These are phyloP conservation scores for Pseudorhiza aurosa DNA, from an alignment of 30 jellyfish, hydroid and myxozoan genomes.

Conservation along the genomic window DNA sequence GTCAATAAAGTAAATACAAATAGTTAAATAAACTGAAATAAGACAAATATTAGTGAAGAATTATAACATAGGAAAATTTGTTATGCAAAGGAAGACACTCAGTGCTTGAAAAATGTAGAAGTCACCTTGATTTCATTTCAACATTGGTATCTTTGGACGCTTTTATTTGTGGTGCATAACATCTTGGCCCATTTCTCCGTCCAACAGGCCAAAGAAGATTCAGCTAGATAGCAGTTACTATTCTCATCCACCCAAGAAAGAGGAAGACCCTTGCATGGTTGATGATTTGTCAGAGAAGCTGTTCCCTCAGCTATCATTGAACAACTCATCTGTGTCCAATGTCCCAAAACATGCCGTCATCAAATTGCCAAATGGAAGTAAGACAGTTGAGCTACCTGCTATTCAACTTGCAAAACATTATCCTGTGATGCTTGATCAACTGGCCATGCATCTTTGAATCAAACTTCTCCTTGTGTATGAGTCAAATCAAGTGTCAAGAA, in stretches of 20 bases:
- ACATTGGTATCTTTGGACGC: too few species aligned
- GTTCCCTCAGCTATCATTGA: constrained; percentile 82
- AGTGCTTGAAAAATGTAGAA: too few species aligned
- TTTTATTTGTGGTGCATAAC: too few species aligned
- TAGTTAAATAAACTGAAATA: too few species aligned
- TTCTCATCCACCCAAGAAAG: constrained; percentile 52
- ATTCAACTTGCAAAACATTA: constrained; percentile 60
- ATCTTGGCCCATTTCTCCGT: too few species aligned
- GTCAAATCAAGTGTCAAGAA: too few species aligned
- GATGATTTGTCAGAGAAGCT: constrained; percentile 81
- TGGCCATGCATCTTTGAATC: constrained; percentile 78
- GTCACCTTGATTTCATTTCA: too few species aligned
- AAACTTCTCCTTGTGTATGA: too few species aligned
- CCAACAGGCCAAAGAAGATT: constrained; percentile 82
- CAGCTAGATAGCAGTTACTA: constrained; percentile 10
- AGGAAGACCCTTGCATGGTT: constrained; percentile 86
- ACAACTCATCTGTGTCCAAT: constrained; percentile 1
- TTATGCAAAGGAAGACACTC: too few species aligned
- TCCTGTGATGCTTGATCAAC: constrained; percentile 77
- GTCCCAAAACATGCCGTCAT: constrained; percentile 46
- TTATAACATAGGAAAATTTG: too few species aligned
- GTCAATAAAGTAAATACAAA: too few species aligned
- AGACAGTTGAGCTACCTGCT: constrained; percentile 84
- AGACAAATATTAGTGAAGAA: too few species aligned
- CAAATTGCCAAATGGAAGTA: constrained; percentile 49